phyloP scores from a whole-genome alignment of 2,113 vertebrate genomes.

The Protobothrops mucrosquamatus region DNA sequence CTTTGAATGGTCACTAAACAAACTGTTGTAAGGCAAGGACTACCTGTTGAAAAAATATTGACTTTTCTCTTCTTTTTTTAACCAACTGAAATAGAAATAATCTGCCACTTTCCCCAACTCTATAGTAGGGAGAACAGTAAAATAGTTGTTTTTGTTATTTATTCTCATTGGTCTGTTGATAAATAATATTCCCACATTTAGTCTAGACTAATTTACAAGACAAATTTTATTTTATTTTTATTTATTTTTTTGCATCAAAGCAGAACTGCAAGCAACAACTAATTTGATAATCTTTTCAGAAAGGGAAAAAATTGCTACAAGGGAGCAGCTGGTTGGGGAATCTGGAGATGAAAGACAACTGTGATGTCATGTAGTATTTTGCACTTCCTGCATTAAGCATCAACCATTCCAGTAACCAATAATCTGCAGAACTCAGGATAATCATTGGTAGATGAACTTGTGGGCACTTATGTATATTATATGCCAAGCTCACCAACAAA shows the following conservation, averaged over 20 bases:
- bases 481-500: neutral
- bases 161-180: neutral
- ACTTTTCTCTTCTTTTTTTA: neutral
- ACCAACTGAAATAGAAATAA: neutral
- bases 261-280: neutral
- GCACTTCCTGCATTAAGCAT: neutral
- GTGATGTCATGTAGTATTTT: neutral
- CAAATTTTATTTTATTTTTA: neutral
- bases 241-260: too few relatives aligned
- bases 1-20: neutral
- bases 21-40: neutral
- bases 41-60: neutral
- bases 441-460: neutral
- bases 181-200: neutral
- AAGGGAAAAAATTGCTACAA: neutral
- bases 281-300: neutral
- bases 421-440: neutral
- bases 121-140: neutral
- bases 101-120: neutral
- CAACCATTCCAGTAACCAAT: neutral
- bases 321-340: neutral
- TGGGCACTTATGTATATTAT: neutral
- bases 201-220: neutral
- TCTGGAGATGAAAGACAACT: neutral
- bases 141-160: neutral